A percentile compares a stretch with the other conserved stretches of the same genome.
These are phyloP conservation scores for Eretmodus cyanostictus DNA, from an alignment of 2,113 vertebrate species.

Conservation along the genomic window DNA sequence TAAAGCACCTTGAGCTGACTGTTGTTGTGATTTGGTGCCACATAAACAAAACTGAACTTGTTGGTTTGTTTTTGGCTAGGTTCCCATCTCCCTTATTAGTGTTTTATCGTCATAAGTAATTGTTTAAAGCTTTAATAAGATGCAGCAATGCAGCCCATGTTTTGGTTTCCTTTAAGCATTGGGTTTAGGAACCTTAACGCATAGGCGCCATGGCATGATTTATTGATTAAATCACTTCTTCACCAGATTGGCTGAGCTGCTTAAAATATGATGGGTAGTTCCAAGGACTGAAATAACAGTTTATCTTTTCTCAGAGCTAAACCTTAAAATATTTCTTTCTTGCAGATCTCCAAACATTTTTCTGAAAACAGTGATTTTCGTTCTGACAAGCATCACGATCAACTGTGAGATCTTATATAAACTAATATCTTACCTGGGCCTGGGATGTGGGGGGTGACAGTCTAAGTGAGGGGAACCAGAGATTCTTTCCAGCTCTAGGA, in stretches of 20 bases:
- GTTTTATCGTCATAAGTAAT: not conserved
- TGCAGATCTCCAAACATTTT: not conserved
- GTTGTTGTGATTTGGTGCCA: not conserved
- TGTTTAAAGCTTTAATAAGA: not conserved
- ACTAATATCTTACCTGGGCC: not conserved
- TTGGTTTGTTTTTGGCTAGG: not conserved
- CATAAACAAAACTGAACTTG: not conserved
- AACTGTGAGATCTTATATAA: not conserved
- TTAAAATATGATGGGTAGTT: not conserved
- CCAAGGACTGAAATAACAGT: not conserved
- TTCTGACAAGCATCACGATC: not conserved
- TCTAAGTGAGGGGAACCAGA: not conserved
- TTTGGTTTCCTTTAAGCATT: not conserved
- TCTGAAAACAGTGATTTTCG: not conserved
- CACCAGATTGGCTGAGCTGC: not conserved
- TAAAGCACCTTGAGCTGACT: not conserved
- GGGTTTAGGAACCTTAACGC: not conserved
- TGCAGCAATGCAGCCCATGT: not conserved
- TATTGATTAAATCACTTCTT: not conserved
- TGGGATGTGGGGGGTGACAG: not conserved
- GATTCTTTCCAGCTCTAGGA: not conserved
- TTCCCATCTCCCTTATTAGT: not conserved
- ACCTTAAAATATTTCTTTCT: not conserved
- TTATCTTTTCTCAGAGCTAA: not conserved
- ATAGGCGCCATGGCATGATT: not conserved